A percentile compares a stretch with the other conserved stretches of the same genome.
These are phyloP conservation scores for Calcarius lapponicus DNA, from an alignment of 2,797 vertebrate species.

Conservation along the genomic window DNA sequence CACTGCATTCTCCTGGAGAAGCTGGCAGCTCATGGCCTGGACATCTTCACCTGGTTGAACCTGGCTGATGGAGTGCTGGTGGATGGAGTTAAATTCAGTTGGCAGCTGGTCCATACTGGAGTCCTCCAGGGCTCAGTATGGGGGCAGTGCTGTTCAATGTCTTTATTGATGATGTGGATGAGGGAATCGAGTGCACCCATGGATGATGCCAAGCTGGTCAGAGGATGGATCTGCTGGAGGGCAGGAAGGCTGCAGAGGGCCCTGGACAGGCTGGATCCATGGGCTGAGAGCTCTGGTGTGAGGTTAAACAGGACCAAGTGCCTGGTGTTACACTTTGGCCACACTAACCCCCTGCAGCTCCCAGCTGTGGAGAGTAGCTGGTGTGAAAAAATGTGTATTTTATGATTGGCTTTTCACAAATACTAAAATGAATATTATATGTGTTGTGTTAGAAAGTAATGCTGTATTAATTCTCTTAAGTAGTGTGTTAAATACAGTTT, in stretches of 20 bases:
- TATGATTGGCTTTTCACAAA: too few relatives aligned
- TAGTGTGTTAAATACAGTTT: too few relatives aligned
- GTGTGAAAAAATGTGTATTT: too few relatives aligned
- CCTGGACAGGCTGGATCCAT: background rate
- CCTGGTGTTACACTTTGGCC: rapidly evolving
- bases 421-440: too few relatives aligned
- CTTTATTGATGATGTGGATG: background rate
- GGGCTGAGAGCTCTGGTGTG: background rate
- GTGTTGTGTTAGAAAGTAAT: too few relatives aligned
- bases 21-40: background rate
- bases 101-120: background rate
- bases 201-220: background rate
- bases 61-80: background rate
- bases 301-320: too few relatives aligned
- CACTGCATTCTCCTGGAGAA: background rate
- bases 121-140: background rate
- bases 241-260: background rate
- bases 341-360: background rate
- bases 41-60: background rate
- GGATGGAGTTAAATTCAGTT: background rate
- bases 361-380: background rate
- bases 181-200: too few relatives aligned
- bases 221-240: background rate
- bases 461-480: too few relatives aligned
- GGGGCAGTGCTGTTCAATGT: background rate